Base-by-base conservation (phyloP, 2,888 invertebrate genomes). In the Luperina nickerlii region DNA sequence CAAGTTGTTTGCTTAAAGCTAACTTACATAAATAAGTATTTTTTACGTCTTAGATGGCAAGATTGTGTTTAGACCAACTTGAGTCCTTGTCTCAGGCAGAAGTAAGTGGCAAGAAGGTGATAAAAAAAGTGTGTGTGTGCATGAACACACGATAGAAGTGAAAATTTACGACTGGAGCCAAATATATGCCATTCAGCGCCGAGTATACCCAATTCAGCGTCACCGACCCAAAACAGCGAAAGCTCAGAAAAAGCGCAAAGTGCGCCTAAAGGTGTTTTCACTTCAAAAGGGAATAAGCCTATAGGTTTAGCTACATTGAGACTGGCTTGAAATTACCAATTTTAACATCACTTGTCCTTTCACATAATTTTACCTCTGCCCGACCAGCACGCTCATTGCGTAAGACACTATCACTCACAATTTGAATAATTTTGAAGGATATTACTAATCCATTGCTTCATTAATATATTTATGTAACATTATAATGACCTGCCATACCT, bases 31-130 rank as follows among this genome's bases (percentile, higher is more conserved):
- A 77, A 76, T 83, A 87, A 74, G 68, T 84, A 82, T 72, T 74
- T 48, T 82, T 76, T 76, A 81, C 51, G 67, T 78, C n/a, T 45
- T 74, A 81, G 70, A 78, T 88, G 90, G 89, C 89, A 89, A 90
- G 89, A 83, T 70, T 68, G 62, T 66, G 54, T 86, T 62, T 69
- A 65, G 62, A 57, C 45, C 63, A 63, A 76, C 45, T 51, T 32
- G 32, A 65, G 42, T 73, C 32, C 45, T 38, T 74, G n/a, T 6
- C 13, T 65, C 15, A 54, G 54, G 60, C 27, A 32, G 38, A 54
- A 63, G 45, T 2, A 15, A 2, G 0, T 48, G 81, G 81, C 79
- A 65, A 73, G 80, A 45, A 32, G 18, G 18, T 38, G 9, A 45
- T 32, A n/a, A 42, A 38, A 38, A 32, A 48, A 18, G 1, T 15